Evolutionary conservation across 2,113 vertebrate genomes (phyloP).

Genomic region (Trinectes maculatus): DNA sequence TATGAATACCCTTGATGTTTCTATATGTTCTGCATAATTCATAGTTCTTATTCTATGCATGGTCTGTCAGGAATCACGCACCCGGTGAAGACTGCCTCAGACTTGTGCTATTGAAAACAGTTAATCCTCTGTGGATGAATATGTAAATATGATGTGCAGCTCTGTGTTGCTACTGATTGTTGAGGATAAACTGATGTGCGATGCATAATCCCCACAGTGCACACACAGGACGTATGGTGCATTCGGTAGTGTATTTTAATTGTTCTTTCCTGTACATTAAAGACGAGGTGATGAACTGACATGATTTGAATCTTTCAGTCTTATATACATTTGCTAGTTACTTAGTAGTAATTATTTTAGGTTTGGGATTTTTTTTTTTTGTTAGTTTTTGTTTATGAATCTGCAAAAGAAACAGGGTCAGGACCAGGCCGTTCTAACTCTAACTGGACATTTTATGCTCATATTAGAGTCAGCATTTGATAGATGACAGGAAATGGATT

Average conservation of each 20-base stretch:
- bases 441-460: background rate
- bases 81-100: constrained; percentile 53
- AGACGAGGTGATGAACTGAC: too few relatives aligned
- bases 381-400: background rate
- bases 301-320: too few relatives aligned
- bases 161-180: constrained; percentile 47
- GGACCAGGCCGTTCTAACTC: background rate
- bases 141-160: constrained; percentile 62
- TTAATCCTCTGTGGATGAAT: constrained; percentile 67
- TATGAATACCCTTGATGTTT: constrained; percentile 60
- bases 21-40: constrained; percentile 57
- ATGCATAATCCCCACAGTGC: constrained; percentile 42
- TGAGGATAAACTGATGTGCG: constrained; percentile 50
- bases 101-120: constrained; percentile 53
- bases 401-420: background rate
- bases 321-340: too few relatives aligned
- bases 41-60: constrained; percentile 47
- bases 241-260: too few relatives aligned
- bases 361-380: background rate
- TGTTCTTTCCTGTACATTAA: too few relatives aligned
- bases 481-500: background rate
- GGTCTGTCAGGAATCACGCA: constrained; percentile 46
- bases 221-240: too few relatives aligned
- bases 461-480: background rate
- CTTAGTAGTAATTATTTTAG: too few relatives aligned